A percentile compares a stretch with the other conserved stretches of the same genome.
These are phyloP conservation scores for Pipistrellus kuhlii DNA, from an alignment of 2,797 vertebrate genomes.

Conservation along the genomic window DNA sequence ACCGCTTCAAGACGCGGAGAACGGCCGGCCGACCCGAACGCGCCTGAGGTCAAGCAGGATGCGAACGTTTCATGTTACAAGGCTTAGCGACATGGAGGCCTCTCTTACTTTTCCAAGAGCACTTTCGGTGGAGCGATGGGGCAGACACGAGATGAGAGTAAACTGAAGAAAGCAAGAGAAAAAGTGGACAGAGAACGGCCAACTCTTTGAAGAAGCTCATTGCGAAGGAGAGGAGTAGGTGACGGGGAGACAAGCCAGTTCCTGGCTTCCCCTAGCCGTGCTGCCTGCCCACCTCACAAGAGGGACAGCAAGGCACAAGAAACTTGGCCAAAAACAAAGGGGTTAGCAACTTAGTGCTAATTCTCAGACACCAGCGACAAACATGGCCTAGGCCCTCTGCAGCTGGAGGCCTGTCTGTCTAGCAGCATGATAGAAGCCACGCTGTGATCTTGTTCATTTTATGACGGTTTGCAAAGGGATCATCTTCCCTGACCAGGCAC, in stretches of 20 bases:
- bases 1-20: not conserved
- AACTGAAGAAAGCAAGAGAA: not conserved
- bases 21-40: not conserved
- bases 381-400: not conserved
- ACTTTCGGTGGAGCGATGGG: not conserved
- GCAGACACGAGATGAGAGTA: not conserved
- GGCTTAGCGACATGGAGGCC: not conserved
- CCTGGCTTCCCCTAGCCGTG: not conserved
- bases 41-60: not conserved
- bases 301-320: not conserved
- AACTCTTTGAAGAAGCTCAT: not conserved
- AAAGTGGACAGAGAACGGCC: not conserved
- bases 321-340: not conserved
- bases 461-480: not conserved
- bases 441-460: not conserved
- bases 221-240: not conserved
- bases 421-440: not conserved
- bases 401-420: not conserved
- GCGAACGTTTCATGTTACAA: not conserved
- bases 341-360: not conserved
- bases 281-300: not conserved
- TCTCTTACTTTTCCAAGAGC: not conserved
- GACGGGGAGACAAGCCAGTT: not conserved
- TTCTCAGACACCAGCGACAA: not conserved
- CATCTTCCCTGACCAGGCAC: not conserved